These are phyloP conservation scores for Varanus salvator DNA, from an alignment of 2,113 vertebrate species.

Conservation along the genomic window DNA sequence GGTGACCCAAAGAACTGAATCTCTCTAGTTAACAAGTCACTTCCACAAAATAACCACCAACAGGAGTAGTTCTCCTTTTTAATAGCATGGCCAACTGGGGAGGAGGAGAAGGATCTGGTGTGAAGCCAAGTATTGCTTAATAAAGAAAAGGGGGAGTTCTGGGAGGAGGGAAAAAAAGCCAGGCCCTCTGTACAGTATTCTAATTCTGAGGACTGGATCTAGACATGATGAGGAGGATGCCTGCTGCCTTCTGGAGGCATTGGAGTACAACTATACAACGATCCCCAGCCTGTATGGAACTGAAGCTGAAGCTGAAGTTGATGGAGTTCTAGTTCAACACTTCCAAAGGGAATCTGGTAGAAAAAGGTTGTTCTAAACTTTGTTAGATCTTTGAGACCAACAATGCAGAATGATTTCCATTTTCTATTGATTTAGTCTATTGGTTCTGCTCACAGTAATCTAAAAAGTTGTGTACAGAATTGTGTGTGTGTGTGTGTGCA, in stretches of 20 bases:
- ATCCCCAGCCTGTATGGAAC: too few relatives aligned
- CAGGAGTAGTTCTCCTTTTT: not conserved
- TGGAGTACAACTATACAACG: too few relatives aligned
- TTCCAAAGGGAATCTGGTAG: too few relatives aligned
- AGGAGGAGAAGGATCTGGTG: not conserved
- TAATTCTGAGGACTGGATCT: not conserved
- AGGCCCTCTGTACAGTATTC: not conserved
- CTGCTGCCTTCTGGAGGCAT: too few relatives aligned
- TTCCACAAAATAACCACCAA: not conserved
- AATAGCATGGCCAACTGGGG: not conserved
- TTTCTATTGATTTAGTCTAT: not conserved
- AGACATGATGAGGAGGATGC: not conserved
- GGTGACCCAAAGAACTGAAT: not conserved
- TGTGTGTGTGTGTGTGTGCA: slow-evolving; percentile 7
- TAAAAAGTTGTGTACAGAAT: not conserved
- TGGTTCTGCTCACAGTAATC: not conserved
- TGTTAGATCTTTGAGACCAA: fast-evolving
- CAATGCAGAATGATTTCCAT: not conserved
- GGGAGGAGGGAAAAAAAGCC: not conserved
- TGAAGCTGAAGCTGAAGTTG: too few relatives aligned
- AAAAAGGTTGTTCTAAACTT: not conserved
- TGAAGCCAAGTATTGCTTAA: not conserved
- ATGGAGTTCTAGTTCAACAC: too few relatives aligned
- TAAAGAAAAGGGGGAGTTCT: not conserved
- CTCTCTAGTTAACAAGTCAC: slow-evolving; percentile 22